Conservation (phyloP, 2,797 vertebrate genomes). For the Crax fasciolata region DNA sequence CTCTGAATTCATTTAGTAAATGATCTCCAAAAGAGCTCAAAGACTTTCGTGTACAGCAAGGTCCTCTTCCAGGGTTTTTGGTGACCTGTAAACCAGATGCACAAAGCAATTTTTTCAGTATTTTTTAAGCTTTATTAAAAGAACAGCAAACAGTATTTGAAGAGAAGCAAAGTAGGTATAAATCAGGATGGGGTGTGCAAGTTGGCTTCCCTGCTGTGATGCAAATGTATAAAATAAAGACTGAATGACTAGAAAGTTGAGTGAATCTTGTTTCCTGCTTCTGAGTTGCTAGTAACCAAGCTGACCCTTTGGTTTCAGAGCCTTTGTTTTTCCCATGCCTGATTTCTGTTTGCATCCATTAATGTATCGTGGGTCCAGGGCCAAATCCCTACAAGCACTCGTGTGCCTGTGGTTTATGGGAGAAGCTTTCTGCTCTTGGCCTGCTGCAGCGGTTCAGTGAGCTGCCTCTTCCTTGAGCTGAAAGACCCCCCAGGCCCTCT, state of each 20-base stretch:
- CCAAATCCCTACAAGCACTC: neutral
- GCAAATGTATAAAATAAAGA: slow-evolving; percentile 78
- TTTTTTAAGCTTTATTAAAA: slow-evolving; percentile 60
- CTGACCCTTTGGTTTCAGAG: neutral
- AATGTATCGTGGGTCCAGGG: neutral
- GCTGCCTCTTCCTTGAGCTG: neutral
- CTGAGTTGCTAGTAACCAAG: neutral
- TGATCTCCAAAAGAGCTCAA: slow-evolving; percentile 14
- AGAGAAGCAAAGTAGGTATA: neutral
- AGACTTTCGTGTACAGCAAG: neutral
- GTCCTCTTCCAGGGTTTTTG: neutral
- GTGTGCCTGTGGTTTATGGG: neutral
- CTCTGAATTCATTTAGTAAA: slow-evolving; percentile 30
- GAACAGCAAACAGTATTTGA: slow-evolving; percentile 17
- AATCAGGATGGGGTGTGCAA: slow-evolving; percentile 34
- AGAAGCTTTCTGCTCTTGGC: neutral
- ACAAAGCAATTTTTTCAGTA: slow-evolving; percentile 19
- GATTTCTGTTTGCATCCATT: neutral
- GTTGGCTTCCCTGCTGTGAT: slow-evolving; percentile 66
- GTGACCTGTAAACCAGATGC: slow-evolving; percentile 47
- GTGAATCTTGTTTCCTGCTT: slow-evolving; percentile 27
- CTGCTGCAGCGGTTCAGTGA: fast-evolving
- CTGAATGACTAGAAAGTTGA: slow-evolving; percentile 17
- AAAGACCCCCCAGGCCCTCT: neutral
- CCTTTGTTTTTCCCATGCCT: neutral